Evolutionary conservation across 2,888 invertebrate genomes (phyloP).

Genomic region (Mystacides longicornis): DNA sequence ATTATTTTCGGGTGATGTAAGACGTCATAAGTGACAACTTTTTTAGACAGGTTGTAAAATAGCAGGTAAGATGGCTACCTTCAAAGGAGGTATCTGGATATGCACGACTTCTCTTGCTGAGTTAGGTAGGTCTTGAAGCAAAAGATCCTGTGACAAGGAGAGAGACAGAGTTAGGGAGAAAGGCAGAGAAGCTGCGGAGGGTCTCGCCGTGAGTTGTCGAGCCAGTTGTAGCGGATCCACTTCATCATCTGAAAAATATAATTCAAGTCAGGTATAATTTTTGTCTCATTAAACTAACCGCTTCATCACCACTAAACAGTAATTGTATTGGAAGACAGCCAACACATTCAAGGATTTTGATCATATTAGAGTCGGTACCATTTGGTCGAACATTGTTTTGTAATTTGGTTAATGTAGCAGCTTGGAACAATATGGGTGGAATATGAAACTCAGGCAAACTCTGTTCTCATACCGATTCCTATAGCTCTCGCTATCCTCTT

Average conservation of each 20-base stretch:
- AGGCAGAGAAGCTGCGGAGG: conserved; percentile 41
- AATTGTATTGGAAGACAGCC: too few species aligned
- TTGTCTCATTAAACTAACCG: too few species aligned
- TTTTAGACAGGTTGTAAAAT: neutral
- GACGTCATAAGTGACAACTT: neutral
- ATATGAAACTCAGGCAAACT: too few species aligned
- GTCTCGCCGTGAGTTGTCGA: conserved; percentile 45
- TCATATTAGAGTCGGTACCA: too few species aligned
- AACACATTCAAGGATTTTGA: too few species aligned
- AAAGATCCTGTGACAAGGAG: neutral
- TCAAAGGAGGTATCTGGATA: conserved; percentile 3
- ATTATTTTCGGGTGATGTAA: neutral
- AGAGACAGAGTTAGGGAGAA: conserved; percentile 9
- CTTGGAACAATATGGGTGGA: too few species aligned
- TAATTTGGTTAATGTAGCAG: too few species aligned
- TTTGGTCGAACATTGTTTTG: too few species aligned
- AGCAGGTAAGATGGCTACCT: neutral
- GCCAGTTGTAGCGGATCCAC: conserved; percentile 44
- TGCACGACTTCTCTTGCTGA: conserved; percentile 3
- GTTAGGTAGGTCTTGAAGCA: neutral
- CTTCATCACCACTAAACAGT: too few species aligned
- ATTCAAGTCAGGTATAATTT: too few species aligned
- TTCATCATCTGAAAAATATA: conserved; percentile 30
- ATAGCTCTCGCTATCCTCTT: conserved; percentile 22
- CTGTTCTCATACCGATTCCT: conserved; percentile 21